A percentile compares a stretch with the other conserved stretches of the same genome.
Evolutionary conservation across 1,140 invertebrate genomes (phyloP).

Genomic region (Lepidotrigona ventralis): DNA sequence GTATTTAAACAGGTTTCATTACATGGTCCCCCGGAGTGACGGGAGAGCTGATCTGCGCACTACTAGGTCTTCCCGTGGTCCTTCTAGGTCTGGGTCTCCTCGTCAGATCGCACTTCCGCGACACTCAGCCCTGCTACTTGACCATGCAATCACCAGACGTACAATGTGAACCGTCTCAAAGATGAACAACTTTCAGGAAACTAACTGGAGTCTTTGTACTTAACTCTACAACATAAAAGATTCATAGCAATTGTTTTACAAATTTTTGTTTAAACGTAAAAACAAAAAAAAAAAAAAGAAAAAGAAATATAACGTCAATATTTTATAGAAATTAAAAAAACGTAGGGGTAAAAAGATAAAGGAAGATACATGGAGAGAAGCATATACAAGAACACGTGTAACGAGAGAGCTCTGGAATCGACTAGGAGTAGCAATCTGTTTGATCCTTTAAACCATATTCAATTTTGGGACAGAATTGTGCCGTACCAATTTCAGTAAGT

Average conservation of each 20-base stretch:
- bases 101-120: constrained; percentile 80
- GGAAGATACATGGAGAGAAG: neutral
- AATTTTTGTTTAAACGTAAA: neutral
- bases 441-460: neutral
- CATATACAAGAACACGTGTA: neutral
- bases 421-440: neutral
- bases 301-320: neutral
- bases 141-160: constrained; percentile 64
- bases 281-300: neutral
- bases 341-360: neutral
- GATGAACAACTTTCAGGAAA: constrained; percentile 65
- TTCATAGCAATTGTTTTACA: neutral
- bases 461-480: neutral
- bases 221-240: neutral
- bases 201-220: no score
- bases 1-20: constrained; percentile 73
- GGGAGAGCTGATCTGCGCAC: constrained; percentile 82
- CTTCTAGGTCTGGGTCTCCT: constrained; percentile 81
- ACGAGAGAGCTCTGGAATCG: neutral
- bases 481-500: neutral
- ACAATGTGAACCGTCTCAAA: constrained; percentile 71
- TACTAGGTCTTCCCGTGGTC: constrained; percentile 82
- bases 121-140: constrained; percentile 68
- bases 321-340: neutral
- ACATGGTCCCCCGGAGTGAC: constrained; percentile 81